Conservation (phyloP, 2,888 invertebrate genomes). For the Platycheirus rosarum region DNA sequence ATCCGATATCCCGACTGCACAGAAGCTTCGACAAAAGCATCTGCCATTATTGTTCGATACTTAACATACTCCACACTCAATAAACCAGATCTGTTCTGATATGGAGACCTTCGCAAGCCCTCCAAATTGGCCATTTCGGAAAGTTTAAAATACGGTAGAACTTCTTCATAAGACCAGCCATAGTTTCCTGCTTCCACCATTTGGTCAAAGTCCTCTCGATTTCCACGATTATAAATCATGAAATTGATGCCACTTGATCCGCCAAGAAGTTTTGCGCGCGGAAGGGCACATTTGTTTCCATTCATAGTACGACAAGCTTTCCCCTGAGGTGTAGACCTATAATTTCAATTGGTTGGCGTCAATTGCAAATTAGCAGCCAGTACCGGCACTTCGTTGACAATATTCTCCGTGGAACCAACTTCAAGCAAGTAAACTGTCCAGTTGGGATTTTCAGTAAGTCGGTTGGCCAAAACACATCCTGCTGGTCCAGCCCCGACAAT, state of each 20-base stretch:
- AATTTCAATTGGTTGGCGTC: conserved; percentile 86
- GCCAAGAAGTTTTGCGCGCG: conserved; percentile 84
- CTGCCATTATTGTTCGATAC: conserved; percentile 83
- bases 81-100: conserved; percentile 85
- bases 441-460: conserved; percentile 82
- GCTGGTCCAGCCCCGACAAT: conserved; percentile 83
- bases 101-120: conserved; percentile 82
- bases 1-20: conserved; percentile 84
- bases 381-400: conserved; percentile 4
- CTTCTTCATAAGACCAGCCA: conserved; percentile 87
- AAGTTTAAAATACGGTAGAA: conserved; percentile 84
- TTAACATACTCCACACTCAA: conserved; percentile 84
- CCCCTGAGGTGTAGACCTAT: conserved; percentile 85
- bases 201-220: conserved; percentile 86
- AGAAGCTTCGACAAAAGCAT: conserved; percentile 85
- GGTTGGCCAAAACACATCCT: conserved; percentile 83
- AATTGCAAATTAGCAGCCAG: conserved; percentile 60
- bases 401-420: conserved; percentile 80
- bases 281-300: conserved; percentile 78
- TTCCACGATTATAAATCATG: conserved; percentile 88
- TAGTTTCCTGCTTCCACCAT: conserved; percentile 86
- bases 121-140: conserved; percentile 84
- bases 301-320: conserved; percentile 84
- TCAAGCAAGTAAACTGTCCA: conserved; percentile 83
- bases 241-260: conserved; percentile 84